phyloP scores from a whole-genome alignment of 1,140 invertebrate species.

The Drosophila neocordata region DNA sequence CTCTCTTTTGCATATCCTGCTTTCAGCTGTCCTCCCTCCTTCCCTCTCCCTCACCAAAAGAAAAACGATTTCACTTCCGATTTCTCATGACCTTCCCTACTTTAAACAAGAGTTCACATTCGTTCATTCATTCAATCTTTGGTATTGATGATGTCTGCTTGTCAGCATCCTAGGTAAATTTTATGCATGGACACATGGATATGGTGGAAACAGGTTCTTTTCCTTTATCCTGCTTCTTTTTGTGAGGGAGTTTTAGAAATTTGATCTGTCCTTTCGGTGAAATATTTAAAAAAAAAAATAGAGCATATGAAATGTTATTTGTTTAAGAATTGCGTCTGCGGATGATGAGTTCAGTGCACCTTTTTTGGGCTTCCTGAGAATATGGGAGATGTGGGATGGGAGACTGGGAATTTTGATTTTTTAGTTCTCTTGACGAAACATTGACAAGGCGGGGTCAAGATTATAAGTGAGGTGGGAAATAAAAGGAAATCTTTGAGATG shows the following conservation, averaged over 20 bases:
- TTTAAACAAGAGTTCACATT: constrained; percentile 22
- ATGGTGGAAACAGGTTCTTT: constrained; percentile 64
- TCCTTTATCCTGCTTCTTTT: constrained; percentile 66
- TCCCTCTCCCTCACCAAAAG: background rate
- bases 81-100: constrained; percentile 64
- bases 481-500: background rate
- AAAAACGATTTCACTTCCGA: constrained; percentile 73
- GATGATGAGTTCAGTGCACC: constrained; percentile 44
- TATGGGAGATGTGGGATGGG: constrained; percentile 27
- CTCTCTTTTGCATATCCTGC: constrained; percentile 57
- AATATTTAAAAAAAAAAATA: constrained; percentile 44
- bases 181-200: constrained; percentile 23
- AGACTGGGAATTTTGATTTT: constrained; percentile 30
- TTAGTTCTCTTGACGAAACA: constrained; percentile 16
- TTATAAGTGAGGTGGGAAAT: background rate
- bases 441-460: constrained; percentile 14
- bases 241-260: constrained; percentile 55
- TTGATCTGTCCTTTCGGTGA: constrained; percentile 49
- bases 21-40: constrained; percentile 19
- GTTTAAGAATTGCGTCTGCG: constrained; percentile 30
- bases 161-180: constrained; percentile 47
- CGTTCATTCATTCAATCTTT: constrained; percentile 28
- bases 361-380: constrained; percentile 19
- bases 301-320: constrained; percentile 69
- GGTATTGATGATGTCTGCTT: constrained; percentile 63